A percentile compares a stretch with the other conserved stretches of the same genome.
phyloP scores from a whole-genome alignment of 1,140 invertebrate genomes.

The Gryllus bimaculatus region DNA sequence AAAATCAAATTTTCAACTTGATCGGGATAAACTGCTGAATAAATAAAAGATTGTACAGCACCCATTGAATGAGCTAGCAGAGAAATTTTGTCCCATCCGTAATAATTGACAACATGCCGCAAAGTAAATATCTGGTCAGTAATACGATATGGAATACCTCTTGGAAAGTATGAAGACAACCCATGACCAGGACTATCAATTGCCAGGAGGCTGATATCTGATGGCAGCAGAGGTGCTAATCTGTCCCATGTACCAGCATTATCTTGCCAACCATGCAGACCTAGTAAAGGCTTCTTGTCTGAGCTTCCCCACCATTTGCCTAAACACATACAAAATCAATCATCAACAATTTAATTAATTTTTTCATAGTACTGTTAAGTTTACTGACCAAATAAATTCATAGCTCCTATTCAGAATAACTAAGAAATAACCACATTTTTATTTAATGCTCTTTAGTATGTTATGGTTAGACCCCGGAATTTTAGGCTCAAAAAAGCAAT shows the following conservation, averaged over 20 bases:
- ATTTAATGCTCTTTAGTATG: too few species aligned
- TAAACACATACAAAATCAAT: slow-evolving; percentile 9
- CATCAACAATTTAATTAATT: too few species aligned
- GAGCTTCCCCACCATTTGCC: slow-evolving; percentile 25
- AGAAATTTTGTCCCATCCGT: slow-evolving; percentile 59
- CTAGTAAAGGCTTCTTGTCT: slow-evolving; percentile 23
- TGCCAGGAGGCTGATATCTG: slow-evolving; percentile 27
- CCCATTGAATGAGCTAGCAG: slow-evolving; percentile 59
- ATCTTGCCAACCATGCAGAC: slow-evolving; percentile 28
- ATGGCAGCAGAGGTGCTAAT: slow-evolving; percentile 29
- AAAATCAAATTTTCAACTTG: slow-evolving; percentile 49
- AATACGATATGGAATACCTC: slow-evolving; percentile 40
- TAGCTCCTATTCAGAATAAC: too few species aligned
- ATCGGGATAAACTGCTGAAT: slow-evolving; percentile 45
- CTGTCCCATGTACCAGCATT: slow-evolving; percentile 39
- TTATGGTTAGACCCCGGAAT: too few species aligned
- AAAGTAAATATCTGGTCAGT: slow-evolving; percentile 45
- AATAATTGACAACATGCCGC: slow-evolving; percentile 47
- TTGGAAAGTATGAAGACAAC: slow-evolving; percentile 25
- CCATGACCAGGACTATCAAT: slow-evolving; percentile 29
- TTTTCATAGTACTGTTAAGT: too few species aligned
- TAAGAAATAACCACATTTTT: too few species aligned
- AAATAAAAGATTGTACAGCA: slow-evolving; percentile 45
- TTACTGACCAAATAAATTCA: too few species aligned
- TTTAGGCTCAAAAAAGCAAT: too few species aligned